A percentile compares a stretch with the other conserved stretches of the same genome.
phyloP scores from a whole-genome alignment of 1,140 invertebrate species.

The Campoletis sonorensis region DNA sequence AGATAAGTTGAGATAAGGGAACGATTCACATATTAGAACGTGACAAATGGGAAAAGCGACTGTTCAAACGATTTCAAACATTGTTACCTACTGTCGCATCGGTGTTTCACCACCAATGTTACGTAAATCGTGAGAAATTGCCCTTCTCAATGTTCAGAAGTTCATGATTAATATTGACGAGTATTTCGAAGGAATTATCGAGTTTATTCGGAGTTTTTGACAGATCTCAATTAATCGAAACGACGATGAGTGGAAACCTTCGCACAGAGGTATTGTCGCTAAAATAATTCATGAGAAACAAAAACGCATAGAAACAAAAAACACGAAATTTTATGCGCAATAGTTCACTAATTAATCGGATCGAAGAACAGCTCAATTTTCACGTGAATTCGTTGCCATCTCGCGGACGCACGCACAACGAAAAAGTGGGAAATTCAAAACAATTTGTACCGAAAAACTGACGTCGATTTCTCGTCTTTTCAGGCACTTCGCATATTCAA shows the following conservation, averaged over 20 bases:
- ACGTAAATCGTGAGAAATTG: not conserved
- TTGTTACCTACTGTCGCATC: too few relatives aligned
- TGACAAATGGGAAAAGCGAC: too few relatives aligned
- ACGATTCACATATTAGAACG: too few relatives aligned
- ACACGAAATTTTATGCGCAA: not conserved
- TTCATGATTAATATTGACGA: not conserved
- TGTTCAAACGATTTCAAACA: too few relatives aligned
- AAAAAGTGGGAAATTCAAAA: constrained; percentile 36
- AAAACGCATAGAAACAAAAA: constrained; percentile 2
- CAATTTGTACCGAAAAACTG: not conserved
- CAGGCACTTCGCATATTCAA: constrained; percentile 82
- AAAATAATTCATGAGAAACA: constrained; percentile 11
- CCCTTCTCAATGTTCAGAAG: not conserved
- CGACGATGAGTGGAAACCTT: constrained; percentile 62
- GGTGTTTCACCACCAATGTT: too few relatives aligned
- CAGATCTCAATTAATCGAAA: not conserved
- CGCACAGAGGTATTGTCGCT: constrained; percentile 64
- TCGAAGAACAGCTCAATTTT: constrained; percentile 19
- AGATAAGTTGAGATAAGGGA: too few relatives aligned
- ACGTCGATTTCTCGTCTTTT: constrained; percentile 58
- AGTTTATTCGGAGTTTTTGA: not conserved
- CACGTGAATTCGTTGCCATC: not conserved
- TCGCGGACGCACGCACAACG: not conserved
- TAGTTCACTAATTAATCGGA: not conserved
- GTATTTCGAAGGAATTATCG: not conserved